Evolutionary conservation across 1,140 invertebrate genomes (phyloP).

Genomic region (Heliconius hewitsoni): DNA sequence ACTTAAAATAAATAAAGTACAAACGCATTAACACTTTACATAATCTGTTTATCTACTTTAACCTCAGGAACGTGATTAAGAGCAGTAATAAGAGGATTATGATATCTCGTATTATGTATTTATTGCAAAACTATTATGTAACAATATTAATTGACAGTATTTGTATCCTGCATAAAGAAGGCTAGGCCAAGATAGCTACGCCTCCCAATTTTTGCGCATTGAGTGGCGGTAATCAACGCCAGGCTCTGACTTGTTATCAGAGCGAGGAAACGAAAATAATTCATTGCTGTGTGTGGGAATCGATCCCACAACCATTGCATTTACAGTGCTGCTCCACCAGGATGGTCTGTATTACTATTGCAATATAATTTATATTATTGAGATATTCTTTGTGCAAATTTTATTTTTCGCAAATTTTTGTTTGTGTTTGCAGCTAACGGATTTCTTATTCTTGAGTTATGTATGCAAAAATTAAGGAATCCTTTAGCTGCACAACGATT

Average conservation of each 20-base stretch:
- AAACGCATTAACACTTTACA: neutral
- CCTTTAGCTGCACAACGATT: too few species aligned
- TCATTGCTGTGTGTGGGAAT: too few species aligned
- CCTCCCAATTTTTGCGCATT: too few species aligned
- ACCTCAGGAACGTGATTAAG: slow-evolving; percentile 19
- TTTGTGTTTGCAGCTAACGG: neutral
- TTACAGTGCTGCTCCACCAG: too few species aligned
- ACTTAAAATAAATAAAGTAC: neutral
- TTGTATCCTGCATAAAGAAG: too few species aligned
- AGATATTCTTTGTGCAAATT: neutral
- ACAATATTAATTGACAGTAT: neutral
- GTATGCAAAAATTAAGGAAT: too few species aligned
- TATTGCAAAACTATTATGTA: neutral
- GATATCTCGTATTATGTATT: slow-evolving; percentile 17
- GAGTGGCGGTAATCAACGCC: too few species aligned
- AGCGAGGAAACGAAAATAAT: too few species aligned
- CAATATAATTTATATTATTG: neutral
- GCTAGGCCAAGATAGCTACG: too few species aligned
- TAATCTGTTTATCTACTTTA: neutral
- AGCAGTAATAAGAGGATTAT: slow-evolving; percentile 1
- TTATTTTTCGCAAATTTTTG: neutral
- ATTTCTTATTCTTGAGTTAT: too few species aligned
- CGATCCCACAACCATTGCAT: too few species aligned
- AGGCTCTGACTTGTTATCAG: too few species aligned
- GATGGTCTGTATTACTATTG: neutral